Conservation (phyloP, 2,888 invertebrate genomes). For the Eristalis tenax region DNA sequence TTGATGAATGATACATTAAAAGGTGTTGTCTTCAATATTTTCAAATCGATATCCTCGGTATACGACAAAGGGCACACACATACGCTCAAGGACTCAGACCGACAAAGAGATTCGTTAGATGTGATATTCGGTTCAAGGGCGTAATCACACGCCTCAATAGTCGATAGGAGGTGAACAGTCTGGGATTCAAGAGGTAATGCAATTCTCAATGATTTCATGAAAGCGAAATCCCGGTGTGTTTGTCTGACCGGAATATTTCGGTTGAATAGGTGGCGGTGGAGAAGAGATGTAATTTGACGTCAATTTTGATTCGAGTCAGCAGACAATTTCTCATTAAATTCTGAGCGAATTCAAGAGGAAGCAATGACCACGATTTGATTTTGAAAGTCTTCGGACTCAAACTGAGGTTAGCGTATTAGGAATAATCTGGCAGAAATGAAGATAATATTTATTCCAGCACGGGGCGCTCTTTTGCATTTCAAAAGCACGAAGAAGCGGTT, state of each 20-base stretch:
- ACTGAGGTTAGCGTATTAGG: too few relatives aligned
- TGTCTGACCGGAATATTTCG: background rate
- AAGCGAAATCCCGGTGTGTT: background rate
- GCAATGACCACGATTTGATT: background rate
- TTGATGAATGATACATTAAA: slow-evolving; percentile 63
- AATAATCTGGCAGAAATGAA: too few relatives aligned
- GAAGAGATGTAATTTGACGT: slow-evolving; percentile 39
- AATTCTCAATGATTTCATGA: slow-evolving; percentile 30
- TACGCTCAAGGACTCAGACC: background rate
- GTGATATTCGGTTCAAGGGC: slow-evolving; percentile 50
- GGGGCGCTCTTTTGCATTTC: background rate
- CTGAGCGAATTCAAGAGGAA: background rate
- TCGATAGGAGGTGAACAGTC: slow-evolving; percentile 32
- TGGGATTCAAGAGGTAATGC: slow-evolving; percentile 46
- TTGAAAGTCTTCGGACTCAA: background rate
- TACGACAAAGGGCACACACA: background rate
- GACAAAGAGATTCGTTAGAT: slow-evolving; percentile 10
- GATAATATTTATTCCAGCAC: too few relatives aligned
- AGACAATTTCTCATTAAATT: background rate
- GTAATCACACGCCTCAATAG: slow-evolving; percentile 45
- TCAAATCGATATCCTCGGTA: slow-evolving; percentile 16
- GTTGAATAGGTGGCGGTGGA: background rate
- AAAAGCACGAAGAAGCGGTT: background rate
- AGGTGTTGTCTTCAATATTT: slow-evolving; percentile 56
- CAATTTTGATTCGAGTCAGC: background rate